Conservation (phyloP, 2,113 vertebrate genomes). For the Apodemus sylvaticus region DNA sequence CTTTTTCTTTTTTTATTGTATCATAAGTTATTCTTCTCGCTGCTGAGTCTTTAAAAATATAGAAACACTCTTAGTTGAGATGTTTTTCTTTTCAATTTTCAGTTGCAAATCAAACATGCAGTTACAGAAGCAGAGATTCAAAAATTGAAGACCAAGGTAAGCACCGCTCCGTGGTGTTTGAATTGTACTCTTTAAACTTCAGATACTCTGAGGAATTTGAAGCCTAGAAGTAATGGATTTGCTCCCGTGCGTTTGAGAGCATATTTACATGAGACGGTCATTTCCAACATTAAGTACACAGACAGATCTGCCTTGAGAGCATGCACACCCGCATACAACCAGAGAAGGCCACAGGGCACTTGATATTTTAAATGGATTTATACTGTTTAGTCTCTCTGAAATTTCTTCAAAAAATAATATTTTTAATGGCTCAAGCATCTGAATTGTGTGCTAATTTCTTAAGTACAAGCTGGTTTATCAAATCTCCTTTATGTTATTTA, state of each 20-base stretch:
- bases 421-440: conserved; percentile 25
- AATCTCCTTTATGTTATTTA: conserved; percentile 18
- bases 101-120: conserved; percentile 99
- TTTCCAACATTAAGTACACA: neutral
- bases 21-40: conserved; percentile 79
- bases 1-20: conserved; percentile 73
- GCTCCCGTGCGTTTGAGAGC: conserved; percentile 18
- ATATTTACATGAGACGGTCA: neutral
- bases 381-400: neutral
- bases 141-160: conserved; percentile 99
- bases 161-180: conserved; percentile 72
- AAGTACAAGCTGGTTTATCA: neutral
- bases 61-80: conserved; percentile 70
- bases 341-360: neutral
- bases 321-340: too few species aligned
- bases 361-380: neutral
- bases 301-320: neutral
- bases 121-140: conserved; percentile 99
- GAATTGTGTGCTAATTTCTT: conserved; percentile 9
- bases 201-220: conserved; percentile 34
- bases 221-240: conserved; percentile 11
- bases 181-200: conserved; percentile 52
- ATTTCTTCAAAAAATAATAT: conserved; percentile 3
- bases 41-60: conserved; percentile 80
- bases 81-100: conserved; percentile 85